phyloP scores from a whole-genome alignment of 2,113 vertebrate species.

The Hyaena hyaena region DNA sequence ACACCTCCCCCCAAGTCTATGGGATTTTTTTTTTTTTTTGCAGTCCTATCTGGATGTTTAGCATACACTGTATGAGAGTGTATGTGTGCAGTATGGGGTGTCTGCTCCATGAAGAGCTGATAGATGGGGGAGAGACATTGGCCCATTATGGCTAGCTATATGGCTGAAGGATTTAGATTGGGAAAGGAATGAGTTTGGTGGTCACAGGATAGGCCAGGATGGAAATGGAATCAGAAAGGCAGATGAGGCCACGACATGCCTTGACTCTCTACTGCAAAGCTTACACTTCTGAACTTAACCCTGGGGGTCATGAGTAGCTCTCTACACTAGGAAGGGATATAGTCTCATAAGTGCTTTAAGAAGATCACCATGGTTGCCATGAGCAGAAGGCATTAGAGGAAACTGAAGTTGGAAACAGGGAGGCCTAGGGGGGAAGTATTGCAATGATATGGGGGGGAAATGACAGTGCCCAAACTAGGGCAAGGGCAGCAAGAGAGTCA shows the following conservation, averaged over 20 bases:
- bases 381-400: background rate
- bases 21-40: background rate
- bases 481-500: background rate
- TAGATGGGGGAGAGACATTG: background rate
- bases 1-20: background rate
- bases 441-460: background rate
- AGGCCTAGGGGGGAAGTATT: background rate
- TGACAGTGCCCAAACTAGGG: background rate
- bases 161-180: constrained; percentile 28
- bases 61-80: background rate
- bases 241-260: background rate
- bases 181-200: background rate
- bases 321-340: background rate
- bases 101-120: background rate
- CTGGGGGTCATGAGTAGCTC: background rate
- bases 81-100: background rate
- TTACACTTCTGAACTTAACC: constrained; percentile 1
- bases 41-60: constrained; percentile 13
- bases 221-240: constrained; percentile 39
- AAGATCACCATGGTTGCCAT: background rate
- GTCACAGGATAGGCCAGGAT: background rate
- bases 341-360: constrained; percentile 12
- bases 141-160: background rate
- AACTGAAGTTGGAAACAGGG: background rate
- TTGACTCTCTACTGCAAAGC: background rate